These are phyloP conservation scores for Aporrectodea caliginosa DNA, from an alignment of 1,140 invertebrate genomes.

Conservation along the genomic window DNA sequence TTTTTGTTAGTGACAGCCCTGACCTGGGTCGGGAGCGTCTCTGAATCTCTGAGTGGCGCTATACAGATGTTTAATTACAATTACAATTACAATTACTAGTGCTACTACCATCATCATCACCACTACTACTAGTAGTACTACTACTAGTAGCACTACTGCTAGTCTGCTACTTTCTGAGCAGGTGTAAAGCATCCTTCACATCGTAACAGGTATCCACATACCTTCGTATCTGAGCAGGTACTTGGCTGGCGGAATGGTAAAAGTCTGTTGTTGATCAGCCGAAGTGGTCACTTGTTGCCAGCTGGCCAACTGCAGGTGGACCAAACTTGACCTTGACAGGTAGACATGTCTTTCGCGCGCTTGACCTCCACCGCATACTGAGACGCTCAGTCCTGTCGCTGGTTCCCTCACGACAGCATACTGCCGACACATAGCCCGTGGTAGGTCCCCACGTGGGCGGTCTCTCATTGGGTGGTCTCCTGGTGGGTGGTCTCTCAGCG, in stretches of 20 bases:
- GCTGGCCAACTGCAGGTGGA: neutral
- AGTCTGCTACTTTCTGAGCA: no score
- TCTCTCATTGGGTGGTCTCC: neutral
- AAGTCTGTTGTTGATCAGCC: neutral
- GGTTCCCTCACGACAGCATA: neutral
- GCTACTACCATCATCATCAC: no score
- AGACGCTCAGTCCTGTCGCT: neutral
- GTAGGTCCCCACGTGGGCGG: neutral
- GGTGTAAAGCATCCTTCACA: no score
- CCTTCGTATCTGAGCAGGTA: neutral
- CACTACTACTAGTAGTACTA: no score
- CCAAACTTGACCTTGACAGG: neutral
- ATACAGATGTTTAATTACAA: no score
- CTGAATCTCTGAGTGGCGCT: no score
- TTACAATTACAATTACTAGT: no score
- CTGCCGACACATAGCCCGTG: neutral
- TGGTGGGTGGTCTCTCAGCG: neutral
- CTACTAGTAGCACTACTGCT: no score
- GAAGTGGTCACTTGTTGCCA: neutral
- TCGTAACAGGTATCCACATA: no score
- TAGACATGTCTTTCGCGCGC: neutral
- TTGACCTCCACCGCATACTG: neutral
- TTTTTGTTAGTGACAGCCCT: no score
- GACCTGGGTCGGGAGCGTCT: no score
- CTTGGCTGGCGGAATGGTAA: neutral